A percentile compares a stretch with the other conserved stretches of the same genome.
Evolutionary conservation across 1,140 invertebrate genomes (phyloP).

Genomic region (Bombus pascuorum): DNA sequence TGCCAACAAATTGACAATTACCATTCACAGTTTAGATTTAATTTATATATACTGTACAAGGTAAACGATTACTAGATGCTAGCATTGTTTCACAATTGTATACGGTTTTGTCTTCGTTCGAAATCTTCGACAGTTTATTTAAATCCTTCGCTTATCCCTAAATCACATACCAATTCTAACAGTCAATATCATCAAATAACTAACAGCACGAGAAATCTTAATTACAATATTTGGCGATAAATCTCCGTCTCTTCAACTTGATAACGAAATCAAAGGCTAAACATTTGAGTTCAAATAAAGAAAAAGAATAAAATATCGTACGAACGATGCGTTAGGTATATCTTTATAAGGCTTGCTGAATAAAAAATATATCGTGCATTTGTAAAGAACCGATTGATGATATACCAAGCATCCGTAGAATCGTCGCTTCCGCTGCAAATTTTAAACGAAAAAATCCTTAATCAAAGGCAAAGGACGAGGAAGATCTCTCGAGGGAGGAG

Average conservation of each 20-base stretch:
- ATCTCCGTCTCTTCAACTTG: not conserved
- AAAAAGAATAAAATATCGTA: not conserved
- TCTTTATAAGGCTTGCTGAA: not conserved
- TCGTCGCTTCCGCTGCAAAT: not conserved
- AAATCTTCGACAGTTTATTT: too few relatives aligned
- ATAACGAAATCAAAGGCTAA: slow-evolving; percentile 1
- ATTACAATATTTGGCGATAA: too few relatives aligned
- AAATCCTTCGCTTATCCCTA: too few relatives aligned
- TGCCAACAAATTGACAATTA: too few relatives aligned
- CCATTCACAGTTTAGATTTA: too few relatives aligned
- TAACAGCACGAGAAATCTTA: too few relatives aligned
- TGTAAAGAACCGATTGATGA: not conserved
- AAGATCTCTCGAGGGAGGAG: slow-evolving; percentile 23
- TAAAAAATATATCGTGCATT: not conserved
- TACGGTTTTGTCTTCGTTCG: too few relatives aligned
- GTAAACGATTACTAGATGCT: too few relatives aligned
- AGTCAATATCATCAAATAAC: too few relatives aligned
- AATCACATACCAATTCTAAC: too few relatives aligned
- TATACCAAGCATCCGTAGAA: not conserved
- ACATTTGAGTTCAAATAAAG: not conserved
- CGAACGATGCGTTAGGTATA: not conserved
- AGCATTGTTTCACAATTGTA: too few relatives aligned
- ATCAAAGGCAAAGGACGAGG: not conserved
- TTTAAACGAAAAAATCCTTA: not conserved
- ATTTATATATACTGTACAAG: too few relatives aligned